A percentile compares a stretch with the other conserved stretches of the same genome.
These are phyloP conservation scores for Trissonchulus latispiculum DNA, from an alignment of 2,888 invertebrate genomes.

Conservation along the genomic window DNA sequence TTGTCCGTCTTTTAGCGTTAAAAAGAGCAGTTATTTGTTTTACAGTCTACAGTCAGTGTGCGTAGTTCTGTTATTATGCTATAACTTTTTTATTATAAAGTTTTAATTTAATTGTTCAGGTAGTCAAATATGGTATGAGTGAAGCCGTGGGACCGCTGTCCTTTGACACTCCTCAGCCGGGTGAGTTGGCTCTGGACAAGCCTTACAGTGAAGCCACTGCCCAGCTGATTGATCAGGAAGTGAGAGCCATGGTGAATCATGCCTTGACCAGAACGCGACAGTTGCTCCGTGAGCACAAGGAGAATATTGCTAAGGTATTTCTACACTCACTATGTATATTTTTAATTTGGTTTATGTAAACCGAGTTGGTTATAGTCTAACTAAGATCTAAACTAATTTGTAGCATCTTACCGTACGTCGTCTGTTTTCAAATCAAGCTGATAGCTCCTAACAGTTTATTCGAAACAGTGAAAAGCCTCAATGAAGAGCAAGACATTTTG, in stretches of 20 bases:
- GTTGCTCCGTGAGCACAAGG: slow-evolving; percentile 67
- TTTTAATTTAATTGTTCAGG: slow-evolving; percentile 47
- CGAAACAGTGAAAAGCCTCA: too few relatives aligned
- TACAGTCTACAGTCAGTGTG: neutral
- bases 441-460: too few relatives aligned
- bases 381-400: too few relatives aligned
- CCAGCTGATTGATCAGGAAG: slow-evolving; percentile 87
- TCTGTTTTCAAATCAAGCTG: too few relatives aligned
- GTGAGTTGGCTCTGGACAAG: slow-evolving; percentile 83
- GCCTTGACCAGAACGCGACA: slow-evolving; percentile 72
- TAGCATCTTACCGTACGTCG: too few relatives aligned
- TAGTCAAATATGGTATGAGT: slow-evolving; percentile 96
- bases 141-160: slow-evolving; percentile 90
- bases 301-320: slow-evolving; percentile 72
- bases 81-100: neutral
- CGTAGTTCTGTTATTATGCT: too few relatives aligned
- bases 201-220: slow-evolving; percentile 97
- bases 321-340: too few relatives aligned
- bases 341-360: too few relatives aligned
- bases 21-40: too few relatives aligned
- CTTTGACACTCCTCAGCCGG: slow-evolving; percentile 83
- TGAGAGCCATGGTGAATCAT: slow-evolving; percentile 60
- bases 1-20: neutral
- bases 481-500: too few relatives aligned
- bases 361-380: too few relatives aligned